Percentiles rank a stretch among this genome's conserved stretches.
phyloP scores from a whole-genome alignment of 23 tunicate species.

The Halocynthia roretzi region DNA sequence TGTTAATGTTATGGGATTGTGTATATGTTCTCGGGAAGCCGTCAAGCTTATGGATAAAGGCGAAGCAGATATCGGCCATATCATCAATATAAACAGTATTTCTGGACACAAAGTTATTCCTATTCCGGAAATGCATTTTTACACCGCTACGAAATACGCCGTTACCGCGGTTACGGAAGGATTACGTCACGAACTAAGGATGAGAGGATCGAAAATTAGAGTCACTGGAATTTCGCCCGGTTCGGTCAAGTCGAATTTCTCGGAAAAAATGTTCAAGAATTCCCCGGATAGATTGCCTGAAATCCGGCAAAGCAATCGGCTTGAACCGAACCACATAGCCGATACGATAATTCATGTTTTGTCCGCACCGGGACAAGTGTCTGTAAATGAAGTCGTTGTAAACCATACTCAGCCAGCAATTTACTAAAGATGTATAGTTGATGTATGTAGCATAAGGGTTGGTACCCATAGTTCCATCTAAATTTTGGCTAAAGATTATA shows the following conservation, averaged over 20 bases:
- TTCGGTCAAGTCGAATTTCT: slow-evolving; percentile 26
- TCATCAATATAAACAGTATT: slow-evolving; percentile 48
- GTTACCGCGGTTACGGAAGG: slow-evolving; percentile 60
- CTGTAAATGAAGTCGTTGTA: slow-evolving; percentile 50
- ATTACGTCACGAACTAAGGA: slow-evolving; percentile 35
- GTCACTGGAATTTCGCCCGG: slow-evolving; percentile 60
- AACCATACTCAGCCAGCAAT: background rate
- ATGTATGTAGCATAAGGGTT: too few relatives aligned
- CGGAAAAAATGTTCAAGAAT: too few relatives aligned
- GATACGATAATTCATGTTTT: slow-evolving; percentile 47
- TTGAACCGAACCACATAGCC: slow-evolving; percentile 45
- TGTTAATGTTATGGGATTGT: slow-evolving; percentile 43
- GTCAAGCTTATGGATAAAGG: slow-evolving; percentile 26
- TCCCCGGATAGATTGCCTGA: too few relatives aligned
- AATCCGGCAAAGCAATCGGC: background rate
- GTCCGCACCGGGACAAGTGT: slow-evolving; percentile 34
- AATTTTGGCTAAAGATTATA: too few relatives aligned
- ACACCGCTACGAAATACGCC: slow-evolving; percentile 53
- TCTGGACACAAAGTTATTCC: slow-evolving; percentile 25
- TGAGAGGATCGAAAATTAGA: slow-evolving; percentile 23
- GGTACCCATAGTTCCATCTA: too few relatives aligned
- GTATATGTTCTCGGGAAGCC: slow-evolving; percentile 47
- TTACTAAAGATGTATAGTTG: too few relatives aligned
- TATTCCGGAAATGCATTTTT: slow-evolving; percentile 4
- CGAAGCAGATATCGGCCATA: slow-evolving; percentile 47